Evolutionary conservation across 2,797 vertebrate species (phyloP).

Genomic region (Rhincodon typus): DNA sequence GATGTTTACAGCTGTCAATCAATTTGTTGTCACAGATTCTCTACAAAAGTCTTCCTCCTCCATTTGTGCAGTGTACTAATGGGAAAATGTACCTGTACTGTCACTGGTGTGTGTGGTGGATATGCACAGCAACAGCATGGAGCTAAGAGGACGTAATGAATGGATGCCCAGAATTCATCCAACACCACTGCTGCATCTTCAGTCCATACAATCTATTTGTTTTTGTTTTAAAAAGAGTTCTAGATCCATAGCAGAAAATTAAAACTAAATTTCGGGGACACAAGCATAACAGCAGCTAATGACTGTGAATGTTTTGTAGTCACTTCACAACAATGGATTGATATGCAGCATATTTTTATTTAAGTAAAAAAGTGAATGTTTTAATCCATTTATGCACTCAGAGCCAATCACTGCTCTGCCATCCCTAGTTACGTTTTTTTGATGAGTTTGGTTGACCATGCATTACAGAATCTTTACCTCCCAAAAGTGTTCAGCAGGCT

Average conservation of each 20-base stretch:
- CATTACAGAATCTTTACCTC: neutral
- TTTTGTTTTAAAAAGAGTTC: neutral
- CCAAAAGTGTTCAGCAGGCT: neutral
- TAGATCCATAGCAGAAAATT: constrained; percentile 1
- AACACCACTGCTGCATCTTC: neutral
- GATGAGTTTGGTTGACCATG: neutral
- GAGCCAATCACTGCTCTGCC: neutral
- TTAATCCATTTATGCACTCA: neutral
- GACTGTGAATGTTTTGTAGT: neutral
- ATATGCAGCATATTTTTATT: neutral
- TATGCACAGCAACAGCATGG: neutral
- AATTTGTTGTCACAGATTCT: neutral
- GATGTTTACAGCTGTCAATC: neutral
- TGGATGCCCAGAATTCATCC: neutral
- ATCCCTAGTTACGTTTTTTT: neutral
- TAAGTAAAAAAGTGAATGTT: neutral
- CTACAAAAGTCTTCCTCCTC: neutral
- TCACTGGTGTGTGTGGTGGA: neutral
- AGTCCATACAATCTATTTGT: neutral
- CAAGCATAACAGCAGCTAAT: neutral
- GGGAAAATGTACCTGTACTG: neutral
- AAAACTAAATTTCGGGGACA: neutral
- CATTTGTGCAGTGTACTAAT: too few species aligned
- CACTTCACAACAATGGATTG: neutral
- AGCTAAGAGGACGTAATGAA: neutral